These are phyloP conservation scores for Linnaemya tessellans DNA, from an alignment of 2,888 invertebrate genomes.

Conservation along the genomic window DNA sequence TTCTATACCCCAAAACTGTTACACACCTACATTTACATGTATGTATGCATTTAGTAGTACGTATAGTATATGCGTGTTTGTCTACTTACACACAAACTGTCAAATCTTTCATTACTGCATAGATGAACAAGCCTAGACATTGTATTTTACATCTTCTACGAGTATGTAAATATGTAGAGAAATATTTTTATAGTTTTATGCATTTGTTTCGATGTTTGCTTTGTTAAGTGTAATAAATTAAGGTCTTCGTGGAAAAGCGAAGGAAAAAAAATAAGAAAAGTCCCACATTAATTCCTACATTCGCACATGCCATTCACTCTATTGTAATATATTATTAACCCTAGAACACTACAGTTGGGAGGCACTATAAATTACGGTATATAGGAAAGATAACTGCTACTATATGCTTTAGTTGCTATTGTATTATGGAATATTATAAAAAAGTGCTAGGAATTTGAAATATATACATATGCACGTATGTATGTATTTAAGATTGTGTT, in stretches of 20 bases:
- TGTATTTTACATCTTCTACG: constrained; percentile 8
- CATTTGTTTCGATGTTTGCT: neutral
- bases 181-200: constrained; percentile 13
- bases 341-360: neutral
- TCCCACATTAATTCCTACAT: neutral
- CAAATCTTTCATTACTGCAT: neutral
- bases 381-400: too few species aligned
- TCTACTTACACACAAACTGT: neutral
- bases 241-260: constrained; percentile 51
- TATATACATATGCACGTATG: too few species aligned
- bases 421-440: too few species aligned
- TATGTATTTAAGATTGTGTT: too few species aligned
- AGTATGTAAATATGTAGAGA: constrained; percentile 9
- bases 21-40: neutral
- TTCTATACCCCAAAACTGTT: constrained; percentile 26
- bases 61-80: neutral
- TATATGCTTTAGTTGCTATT: too few species aligned
- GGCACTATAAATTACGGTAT: too few species aligned
- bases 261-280: constrained; percentile 31
- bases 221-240: constrained; percentile 62
- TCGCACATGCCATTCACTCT: neutral
- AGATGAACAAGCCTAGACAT: neutral
- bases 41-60: too few species aligned
- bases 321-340: neutral
- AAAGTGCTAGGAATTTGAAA: too few species aligned